Evolutionary conservation across 1,140 invertebrate genomes (phyloP).

Genomic region (Platorchestia sp.): DNA sequence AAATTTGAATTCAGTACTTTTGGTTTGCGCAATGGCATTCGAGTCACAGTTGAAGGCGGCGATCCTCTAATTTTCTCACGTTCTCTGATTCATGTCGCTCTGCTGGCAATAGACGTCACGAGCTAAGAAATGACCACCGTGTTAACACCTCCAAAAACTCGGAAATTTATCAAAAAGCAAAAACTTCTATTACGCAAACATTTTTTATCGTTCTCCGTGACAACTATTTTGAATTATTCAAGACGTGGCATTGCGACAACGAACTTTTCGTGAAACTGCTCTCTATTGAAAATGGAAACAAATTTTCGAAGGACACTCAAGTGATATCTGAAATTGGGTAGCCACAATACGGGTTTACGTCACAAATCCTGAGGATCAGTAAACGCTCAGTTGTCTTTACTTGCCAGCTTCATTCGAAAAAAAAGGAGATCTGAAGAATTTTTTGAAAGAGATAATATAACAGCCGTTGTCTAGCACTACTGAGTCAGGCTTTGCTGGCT

Average conservation of each 20-base stretch:
- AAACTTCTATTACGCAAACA: neutral
- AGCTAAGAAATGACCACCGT: neutral
- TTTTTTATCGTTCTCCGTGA: neutral
- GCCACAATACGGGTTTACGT: no score
- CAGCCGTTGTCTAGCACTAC: no score
- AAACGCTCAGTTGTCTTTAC: no score
- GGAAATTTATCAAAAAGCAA: neutral
- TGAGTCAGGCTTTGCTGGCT: no score
- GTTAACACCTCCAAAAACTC: neutral
- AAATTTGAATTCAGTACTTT: neutral
- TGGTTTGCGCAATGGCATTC: neutral
- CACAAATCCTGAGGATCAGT: no score
- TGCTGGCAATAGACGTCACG: neutral
- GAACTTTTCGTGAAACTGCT: no score
- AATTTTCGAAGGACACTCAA: neutral
- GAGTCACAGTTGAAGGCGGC: neutral
- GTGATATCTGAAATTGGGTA: neutral
- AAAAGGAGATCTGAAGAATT: no score
- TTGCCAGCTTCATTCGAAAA: no score
- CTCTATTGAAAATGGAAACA: neutral
- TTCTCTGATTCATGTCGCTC: neutral
- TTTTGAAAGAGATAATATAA: no score
- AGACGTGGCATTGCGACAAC: neutral
- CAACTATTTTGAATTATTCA: neutral
- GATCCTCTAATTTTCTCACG: neutral